phyloP scores from a whole-genome alignment of 1,140 invertebrate genomes.

The Nephotettix cincticeps region DNA sequence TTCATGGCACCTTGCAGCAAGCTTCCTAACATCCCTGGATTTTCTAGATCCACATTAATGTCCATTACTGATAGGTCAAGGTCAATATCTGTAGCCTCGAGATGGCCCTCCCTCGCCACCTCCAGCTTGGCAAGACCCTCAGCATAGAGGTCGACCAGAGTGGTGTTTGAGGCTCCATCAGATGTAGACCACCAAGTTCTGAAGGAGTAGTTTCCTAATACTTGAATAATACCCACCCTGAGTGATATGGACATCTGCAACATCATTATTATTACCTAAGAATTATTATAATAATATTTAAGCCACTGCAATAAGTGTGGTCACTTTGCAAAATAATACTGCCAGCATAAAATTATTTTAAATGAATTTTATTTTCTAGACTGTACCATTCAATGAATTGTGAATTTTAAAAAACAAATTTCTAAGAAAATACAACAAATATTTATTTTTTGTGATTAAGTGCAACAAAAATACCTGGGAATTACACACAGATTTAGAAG shows the following conservation, averaged over 20 bases:
- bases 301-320: no score
- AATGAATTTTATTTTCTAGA: no score
- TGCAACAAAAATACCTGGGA: no score
- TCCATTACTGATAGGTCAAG: slow-evolving; percentile 77
- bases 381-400: no score
- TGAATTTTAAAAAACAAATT: no score
- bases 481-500: no score
- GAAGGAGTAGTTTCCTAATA: slow-evolving; percentile 72
- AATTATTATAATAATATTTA: no score
- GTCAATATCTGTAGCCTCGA: slow-evolving; percentile 72
- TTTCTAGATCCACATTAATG: slow-evolving; percentile 77
- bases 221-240: slow-evolving; percentile 64
- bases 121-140: slow-evolving; percentile 63
- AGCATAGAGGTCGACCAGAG: slow-evolving; percentile 65
- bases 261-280: no score
- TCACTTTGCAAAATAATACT: no score
- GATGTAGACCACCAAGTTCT: slow-evolving; percentile 66
- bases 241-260: slow-evolving; percentile 47
- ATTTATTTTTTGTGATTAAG: no score
- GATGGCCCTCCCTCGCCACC: slow-evolving; percentile 68
- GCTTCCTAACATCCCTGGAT: slow-evolving; percentile 70
- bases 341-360: no score
- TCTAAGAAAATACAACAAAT: no score
- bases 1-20: slow-evolving; percentile 75
- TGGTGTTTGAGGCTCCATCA: slow-evolving; percentile 71